Conservation (phyloP, 2,888 invertebrate genomes). For the Agrotis exclamationis region DNA sequence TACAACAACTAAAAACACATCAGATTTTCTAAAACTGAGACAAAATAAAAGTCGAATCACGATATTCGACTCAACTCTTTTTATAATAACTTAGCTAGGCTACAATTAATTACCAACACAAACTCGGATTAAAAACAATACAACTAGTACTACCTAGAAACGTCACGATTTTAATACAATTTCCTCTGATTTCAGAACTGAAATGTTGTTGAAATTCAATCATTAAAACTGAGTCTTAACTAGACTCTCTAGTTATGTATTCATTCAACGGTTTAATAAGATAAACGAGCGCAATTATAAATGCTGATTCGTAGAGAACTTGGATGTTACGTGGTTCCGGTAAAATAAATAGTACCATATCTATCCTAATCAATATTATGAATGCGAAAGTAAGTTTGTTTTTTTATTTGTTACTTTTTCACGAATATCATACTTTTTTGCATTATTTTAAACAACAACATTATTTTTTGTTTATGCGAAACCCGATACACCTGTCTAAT, state of each 20-base stretch:
- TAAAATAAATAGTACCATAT: too few species aligned
- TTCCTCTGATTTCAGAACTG: not conserved
- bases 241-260: not conserved
- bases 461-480: too few species aligned
- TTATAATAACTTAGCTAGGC: not conserved
- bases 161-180: slow-evolving; percentile 5
- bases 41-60: not conserved
- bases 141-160: not conserved
- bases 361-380: too few species aligned
- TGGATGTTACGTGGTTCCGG: too few species aligned
- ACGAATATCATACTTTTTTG: too few species aligned
- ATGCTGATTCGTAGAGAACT: not conserved
- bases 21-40: not conserved
- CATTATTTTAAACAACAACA: too few species aligned
- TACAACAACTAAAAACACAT: too few species aligned
- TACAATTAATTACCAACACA: not conserved
- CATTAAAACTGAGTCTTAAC: not conserved
- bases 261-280: not conserved
- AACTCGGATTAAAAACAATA: not conserved
- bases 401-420: too few species aligned
- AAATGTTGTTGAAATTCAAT: slow-evolving; percentile 15
- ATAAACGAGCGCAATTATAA: not conserved
- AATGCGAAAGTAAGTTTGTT: too few species aligned
- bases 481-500: too few species aligned
- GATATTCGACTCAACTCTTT: not conserved